A percentile compares a stretch with the other conserved stretches of the same genome.
These are phyloP conservation scores for Xenopus tropicalis DNA, from an alignment of 2,113 vertebrate genomes.

Conservation along the genomic window DNA sequence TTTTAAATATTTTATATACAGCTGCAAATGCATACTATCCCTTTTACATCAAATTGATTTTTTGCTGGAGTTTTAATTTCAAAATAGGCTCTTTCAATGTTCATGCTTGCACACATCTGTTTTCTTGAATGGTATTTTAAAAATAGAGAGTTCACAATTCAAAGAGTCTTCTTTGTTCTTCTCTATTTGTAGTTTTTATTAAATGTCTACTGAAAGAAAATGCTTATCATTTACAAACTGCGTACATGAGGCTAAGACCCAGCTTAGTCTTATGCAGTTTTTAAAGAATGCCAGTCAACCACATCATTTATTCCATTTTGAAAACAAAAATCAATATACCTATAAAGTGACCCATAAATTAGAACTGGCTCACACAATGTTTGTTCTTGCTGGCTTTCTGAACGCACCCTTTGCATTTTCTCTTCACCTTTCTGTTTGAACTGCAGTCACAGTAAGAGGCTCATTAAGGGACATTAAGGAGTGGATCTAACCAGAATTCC, in stretches of 20 bases:
- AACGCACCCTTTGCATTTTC: conserved; percentile 81
- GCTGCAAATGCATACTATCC: too few relatives aligned
- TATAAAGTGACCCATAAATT: conserved; percentile 90
- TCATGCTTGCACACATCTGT: too few relatives aligned
- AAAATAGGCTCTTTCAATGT: too few relatives aligned
- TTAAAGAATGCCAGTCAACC: conserved; percentile 71
- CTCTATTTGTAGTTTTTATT: conserved; percentile 57
- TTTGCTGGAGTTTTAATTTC: too few relatives aligned
- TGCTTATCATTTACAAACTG: conserved; percentile 50
- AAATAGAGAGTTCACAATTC: conserved; percentile 42
- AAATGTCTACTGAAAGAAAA: conserved; percentile 61
- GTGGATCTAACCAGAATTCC: conserved; percentile 83
- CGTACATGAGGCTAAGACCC: conserved; percentile 51
- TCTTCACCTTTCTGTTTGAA: conserved; percentile 88
- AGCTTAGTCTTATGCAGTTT: conserved; percentile 63
- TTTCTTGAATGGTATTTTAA: conserved; percentile 46
- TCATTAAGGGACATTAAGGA: conserved; percentile 90
- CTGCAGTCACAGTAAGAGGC: conserved; percentile 83
- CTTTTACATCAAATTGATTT: too few relatives aligned
- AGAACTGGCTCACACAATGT: conserved; percentile 78
- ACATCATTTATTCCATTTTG: conserved; percentile 86
- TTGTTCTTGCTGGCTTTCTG: conserved; percentile 83
- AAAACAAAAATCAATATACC: conserved; percentile 94
- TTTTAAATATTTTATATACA: too few relatives aligned
- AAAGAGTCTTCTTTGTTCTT: conserved; percentile 45